Evolutionary conservation across 2,888 invertebrate genomes (phyloP), one percentile per base, ranked within the genome.

Genomic region (Phyllotreta striolata): DNA sequence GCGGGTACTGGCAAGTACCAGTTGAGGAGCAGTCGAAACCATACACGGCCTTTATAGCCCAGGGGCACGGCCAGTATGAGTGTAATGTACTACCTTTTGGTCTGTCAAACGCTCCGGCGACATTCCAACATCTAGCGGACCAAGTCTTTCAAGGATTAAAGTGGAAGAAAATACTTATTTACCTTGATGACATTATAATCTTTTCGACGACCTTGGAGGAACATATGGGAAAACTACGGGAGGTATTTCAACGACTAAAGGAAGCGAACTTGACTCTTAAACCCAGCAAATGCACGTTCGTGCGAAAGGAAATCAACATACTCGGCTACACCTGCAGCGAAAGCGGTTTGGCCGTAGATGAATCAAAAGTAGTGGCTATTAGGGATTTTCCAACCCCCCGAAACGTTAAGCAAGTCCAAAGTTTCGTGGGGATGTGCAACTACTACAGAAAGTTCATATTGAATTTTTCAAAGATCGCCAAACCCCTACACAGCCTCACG

Each of bases 41-140:
- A 44, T 66, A 69, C 24, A 73, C 73, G 24, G 70, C 71, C 6
- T 73, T 72, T 54, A 58, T 66, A 7, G 69, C 66, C 10, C 66
- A 66, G 43, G 69, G 64, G 34, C 62, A 66, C 39, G 72, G 73
- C 3, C 62, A 68, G 44, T 73, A 64, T 39, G 65, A 70, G 57
- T 74, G 72, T 41, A 67, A 70, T n/a, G 66, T 66, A 35, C 43
- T 74, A 41, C 63, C 66, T 34, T 74, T 74, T 55, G 74, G 72
- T 3, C 58, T 72, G 47, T 71, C 70, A 35, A 72, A 71, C 37
- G 70, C 72, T 7, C 73, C 73, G 1, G 63, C 54, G 0, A 70
- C 70, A 0, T 74, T 73, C 47, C 69, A 72, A 58, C 55, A 62
- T 13, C 51, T 74, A 39, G 64, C 69, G 13, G 64, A 58, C 59